Percentiles rank a stretch among this genome's conserved stretches.
Evolutionary conservation across 2,113 vertebrate genomes (phyloP).

Genomic region (Actenoides lindsayi): DNA sequence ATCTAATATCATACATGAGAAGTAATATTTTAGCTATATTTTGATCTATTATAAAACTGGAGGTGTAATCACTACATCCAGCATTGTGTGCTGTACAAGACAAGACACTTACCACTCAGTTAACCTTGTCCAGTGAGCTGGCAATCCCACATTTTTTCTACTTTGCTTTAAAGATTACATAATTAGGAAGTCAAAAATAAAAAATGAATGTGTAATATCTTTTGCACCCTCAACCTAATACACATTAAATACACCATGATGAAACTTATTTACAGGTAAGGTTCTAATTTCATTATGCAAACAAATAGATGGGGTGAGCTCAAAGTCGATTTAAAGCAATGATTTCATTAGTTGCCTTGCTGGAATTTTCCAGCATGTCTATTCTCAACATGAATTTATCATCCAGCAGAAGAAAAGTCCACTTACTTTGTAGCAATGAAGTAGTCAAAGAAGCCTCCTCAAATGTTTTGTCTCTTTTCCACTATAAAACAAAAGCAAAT

Average conservation of each 20-base stretch:
- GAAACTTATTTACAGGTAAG: background rate
- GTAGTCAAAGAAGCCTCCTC: background rate
- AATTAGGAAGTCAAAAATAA: background rate
- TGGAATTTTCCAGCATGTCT: background rate
- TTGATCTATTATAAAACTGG: background rate
- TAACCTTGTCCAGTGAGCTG: background rate
- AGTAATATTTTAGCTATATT: background rate
- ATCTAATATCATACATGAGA: background rate
- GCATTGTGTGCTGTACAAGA: background rate
- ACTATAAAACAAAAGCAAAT: background rate
- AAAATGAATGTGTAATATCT: background rate
- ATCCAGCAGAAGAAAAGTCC: background rate
- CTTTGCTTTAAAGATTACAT: background rate
- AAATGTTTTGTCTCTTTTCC: background rate
- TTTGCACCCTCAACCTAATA: background rate
- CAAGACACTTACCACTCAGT: background rate
- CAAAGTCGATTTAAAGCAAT: background rate
- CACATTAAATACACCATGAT: background rate
- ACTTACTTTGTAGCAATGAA: background rate
- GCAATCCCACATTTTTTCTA: background rate
- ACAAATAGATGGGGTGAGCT: background rate
- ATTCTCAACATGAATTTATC: background rate
- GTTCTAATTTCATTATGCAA: background rate
- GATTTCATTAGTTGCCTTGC: background rate
- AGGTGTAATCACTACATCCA: background rate